Base-by-base conservation (phyloP, 2,888 invertebrate species). In the Chironomus tentans region DNA sequence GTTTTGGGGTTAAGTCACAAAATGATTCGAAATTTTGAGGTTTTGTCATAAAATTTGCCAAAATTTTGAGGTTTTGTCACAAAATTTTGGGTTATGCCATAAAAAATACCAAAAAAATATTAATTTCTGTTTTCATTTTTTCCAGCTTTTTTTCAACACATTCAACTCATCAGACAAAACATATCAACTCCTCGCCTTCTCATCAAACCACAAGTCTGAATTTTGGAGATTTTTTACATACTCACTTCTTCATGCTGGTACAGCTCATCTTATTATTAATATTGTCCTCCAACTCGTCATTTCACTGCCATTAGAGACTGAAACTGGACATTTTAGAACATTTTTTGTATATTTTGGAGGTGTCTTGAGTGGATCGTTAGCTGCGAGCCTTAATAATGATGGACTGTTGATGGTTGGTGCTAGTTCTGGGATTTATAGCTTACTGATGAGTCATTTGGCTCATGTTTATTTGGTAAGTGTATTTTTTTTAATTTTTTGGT, bases 391-490 rank as follows among this genome's bases (percentile, higher is more conserved):
- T 76, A 86, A 92, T 80, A 91, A 92, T 82, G 92, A 92, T 28
- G 85, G 86, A 77, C 89, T 92, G 77, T 88, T 89, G 80, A 88
- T 97, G 79, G 91, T 94, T 70, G 97, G 97, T 21, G 93, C 95
- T 50, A 95, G 95, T 0, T 95, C 94, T 1, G 96, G 95, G 6
- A 94, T 95, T 76, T 97, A 95, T 83, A 92, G 94, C 24, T 85
- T 97, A 78, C 87, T 96, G 77, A 91, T 93, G 72, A 93, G 95
- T 78, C 94, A 96, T 82, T 85, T 95, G 76, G 90, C 95, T 71
- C 93, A 96, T 84, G 89, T 95, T 78, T 86, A 91, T 81, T 85
- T 94, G 85, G 90, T 90, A 83, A 50, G n/a, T 24, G 47, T 70
- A 79, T 78, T 76, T 78, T 48, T 28, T 62, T 10, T 48, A 50